Percentiles rank a stretch among this genome's conserved stretches.
phyloP scores from a whole-genome alignment of 53 echinoderm and acorn worm species.

The Mesocentrotus franciscanus region DNA sequence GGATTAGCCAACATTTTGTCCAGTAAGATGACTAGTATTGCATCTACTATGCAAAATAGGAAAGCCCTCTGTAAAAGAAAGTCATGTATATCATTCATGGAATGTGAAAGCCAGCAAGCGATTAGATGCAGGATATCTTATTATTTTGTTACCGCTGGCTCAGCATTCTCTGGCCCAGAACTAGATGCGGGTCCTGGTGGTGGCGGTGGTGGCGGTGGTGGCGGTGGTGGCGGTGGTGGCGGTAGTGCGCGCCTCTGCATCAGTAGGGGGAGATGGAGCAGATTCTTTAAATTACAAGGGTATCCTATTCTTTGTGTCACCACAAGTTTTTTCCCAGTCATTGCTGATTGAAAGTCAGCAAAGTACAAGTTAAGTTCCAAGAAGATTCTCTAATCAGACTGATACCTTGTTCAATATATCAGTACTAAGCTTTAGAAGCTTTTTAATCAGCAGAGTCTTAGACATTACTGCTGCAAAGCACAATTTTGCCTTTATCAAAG shows the following conservation, averaged over 20 bases:
- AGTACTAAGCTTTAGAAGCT: too few relatives aligned
- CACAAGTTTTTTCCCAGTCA: too few relatives aligned
- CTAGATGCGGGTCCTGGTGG: not conserved
- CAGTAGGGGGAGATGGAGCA: not conserved
- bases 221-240: not conserved
- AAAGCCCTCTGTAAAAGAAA: not conserved
- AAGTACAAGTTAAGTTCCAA: not conserved
- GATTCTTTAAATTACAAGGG: not conserved
- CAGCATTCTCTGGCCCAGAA: not conserved
- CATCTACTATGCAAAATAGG: not conserved
- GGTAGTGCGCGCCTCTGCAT: not conserved
- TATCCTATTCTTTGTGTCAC: too few relatives aligned
- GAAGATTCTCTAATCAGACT: not conserved
- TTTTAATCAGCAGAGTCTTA: too few relatives aligned
- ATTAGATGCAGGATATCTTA: not conserved
- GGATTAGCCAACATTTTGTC: not conserved
- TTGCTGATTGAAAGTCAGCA: too few relatives aligned
- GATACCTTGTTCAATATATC: too few relatives aligned
- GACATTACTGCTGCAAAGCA: too few relatives aligned
- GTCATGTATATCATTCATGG: not conserved
- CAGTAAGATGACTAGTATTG: not conserved
- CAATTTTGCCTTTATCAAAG: too few relatives aligned
- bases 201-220: conserved; percentile 9
- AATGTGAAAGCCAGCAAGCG: not conserved
- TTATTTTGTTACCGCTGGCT: not conserved